Evolutionary conservation across 2,888 invertebrate genomes (phyloP), one percentile per base, ranked within the genome.

Genomic region (Ornithoptera priamus): DNA sequence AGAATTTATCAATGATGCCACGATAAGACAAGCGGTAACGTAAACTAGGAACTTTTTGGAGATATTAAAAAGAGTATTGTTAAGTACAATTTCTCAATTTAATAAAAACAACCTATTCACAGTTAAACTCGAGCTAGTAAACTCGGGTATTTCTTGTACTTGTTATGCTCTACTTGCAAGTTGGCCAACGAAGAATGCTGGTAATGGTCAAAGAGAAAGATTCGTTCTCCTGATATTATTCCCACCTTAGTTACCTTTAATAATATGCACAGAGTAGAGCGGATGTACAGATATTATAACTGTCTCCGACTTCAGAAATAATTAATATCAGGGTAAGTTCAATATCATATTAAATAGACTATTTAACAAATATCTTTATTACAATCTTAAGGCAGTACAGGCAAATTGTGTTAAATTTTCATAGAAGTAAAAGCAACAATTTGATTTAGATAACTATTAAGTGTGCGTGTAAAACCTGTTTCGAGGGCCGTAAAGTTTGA

Each of bases 1-100:
- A 75, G 74, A 74, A 76, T 73, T 76, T 77, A 79, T 78, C 79
- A 79, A 74, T 73, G 76, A 76, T 75, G 73, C n/a, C 22, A 42
- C 24, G 4, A 62, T 50, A 24, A 59, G 58, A 59, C 58, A 6
- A 60, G 22, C 30, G 0, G 36, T 50, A 53, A 42, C 30, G 15
- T 8, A 7, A 39, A 22, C 20, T 20, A 24, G 36, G 36, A 30
- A 60, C 20, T 60, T 61, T 36, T 46, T 60, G 24, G 17, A 10
- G 18, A 30, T 18, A 30, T 8, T n/a, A 20, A 22, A 20, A 12
- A 22, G 5, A 22, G 12, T 8, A 12, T 20, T 24, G 24, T 58
- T 58, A 22, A 12, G 24, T 15, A 58, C 46, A 46, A 12, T 46
- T 17, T 46, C 15, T 4, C 12, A 15, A 46, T 46, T 4, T 46